Base-by-base conservation (phyloP, 2,113 vertebrate genomes). In the Mustelus asterias region DNA sequence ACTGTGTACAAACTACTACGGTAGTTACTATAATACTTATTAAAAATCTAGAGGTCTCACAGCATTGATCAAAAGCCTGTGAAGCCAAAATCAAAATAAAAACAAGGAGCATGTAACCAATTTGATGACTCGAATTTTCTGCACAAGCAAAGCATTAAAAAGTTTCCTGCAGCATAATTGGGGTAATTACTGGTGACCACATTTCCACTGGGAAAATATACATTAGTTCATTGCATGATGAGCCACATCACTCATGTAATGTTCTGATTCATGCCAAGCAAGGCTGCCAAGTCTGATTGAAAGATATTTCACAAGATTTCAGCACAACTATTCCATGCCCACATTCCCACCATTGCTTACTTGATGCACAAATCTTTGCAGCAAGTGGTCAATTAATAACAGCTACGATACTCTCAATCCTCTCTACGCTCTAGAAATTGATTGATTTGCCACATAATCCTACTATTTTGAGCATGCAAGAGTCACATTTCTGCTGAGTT, bases 141-240 rank as follows among this genome's bases (percentile, higher is more conserved):
- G 33, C 89, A 20, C 29, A 16, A 33, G 54, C 63, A 92, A 65
- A 92, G 60, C 60, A 65, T 37, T 33, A 90, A 65, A 65, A 33
- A 37, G n/a, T 63, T 18, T 37, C 58, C 60, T 92, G 33, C 33
- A 93, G 89, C 60, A 93, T 22, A 58, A 18, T 4, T 37, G 37
- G 60, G n/a, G 18, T 63, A 92, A 92, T 63, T 60, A 92, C 16
- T 63, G 58, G 29, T 92, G 58, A 92, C 58, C 29, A 92, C 58
- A 92, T 60, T 63, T 58, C 54, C 26, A 33, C 58, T 92, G 88
- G 88, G 88, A 92, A 93, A 93, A 37, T 93, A 93, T 16, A 41
- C 60, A n/a, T 65, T 92, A 65, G 33, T 65, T 92, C 33, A 92
- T 92, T n/a, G 1, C 33, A 37, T 41, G 60, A 5, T 93, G 60